Percentiles rank a stretch among this genome's conserved stretches.
Evolutionary conservation across 2,797 vertebrate species (phyloP).

Genomic region (Heteromormyrus szaboi): DNA sequence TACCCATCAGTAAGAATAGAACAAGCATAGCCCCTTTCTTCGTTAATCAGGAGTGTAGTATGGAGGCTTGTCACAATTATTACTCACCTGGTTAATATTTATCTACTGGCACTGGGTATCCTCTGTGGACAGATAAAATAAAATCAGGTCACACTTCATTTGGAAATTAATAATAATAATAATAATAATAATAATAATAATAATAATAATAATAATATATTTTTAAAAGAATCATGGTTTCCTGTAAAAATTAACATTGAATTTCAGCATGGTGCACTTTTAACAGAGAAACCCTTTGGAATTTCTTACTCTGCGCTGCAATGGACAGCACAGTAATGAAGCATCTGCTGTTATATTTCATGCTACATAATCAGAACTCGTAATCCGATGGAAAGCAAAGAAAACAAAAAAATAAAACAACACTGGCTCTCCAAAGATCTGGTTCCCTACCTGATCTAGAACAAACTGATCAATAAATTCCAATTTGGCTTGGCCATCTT

Average conservation of each 20-base stretch:
- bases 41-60: background rate
- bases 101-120: background rate
- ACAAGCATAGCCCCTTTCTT: background rate
- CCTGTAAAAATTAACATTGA: slow-evolving; percentile 52
- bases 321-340: slow-evolving; percentile 79
- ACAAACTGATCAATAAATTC: no score
- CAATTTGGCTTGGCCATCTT: no score
- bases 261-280: slow-evolving; percentile 57
- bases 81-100: background rate
- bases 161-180: slow-evolving; percentile 17
- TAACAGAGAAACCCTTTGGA: slow-evolving; percentile 50
- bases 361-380: slow-evolving; percentile 72
- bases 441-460: no score
- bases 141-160: slow-evolving; percentile 42
- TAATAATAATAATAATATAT: slow-evolving; percentile 29
- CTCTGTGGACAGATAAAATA: slow-evolving; percentile 19
- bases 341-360: slow-evolving; percentile 77
- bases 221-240: slow-evolving; percentile 33
- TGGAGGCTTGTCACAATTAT: background rate
- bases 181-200: slow-evolving; percentile 30
- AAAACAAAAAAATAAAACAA: slow-evolving; percentile 40
- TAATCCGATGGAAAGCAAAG: slow-evolving; percentile 43
- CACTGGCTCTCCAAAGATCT: no score
- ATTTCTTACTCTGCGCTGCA: slow-evolving; percentile 65
- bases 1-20: background rate